These are phyloP conservation scores for Diabrotica undecimpunctata DNA, from an alignment of 1,140 invertebrate species.

Conservation along the genomic window DNA sequence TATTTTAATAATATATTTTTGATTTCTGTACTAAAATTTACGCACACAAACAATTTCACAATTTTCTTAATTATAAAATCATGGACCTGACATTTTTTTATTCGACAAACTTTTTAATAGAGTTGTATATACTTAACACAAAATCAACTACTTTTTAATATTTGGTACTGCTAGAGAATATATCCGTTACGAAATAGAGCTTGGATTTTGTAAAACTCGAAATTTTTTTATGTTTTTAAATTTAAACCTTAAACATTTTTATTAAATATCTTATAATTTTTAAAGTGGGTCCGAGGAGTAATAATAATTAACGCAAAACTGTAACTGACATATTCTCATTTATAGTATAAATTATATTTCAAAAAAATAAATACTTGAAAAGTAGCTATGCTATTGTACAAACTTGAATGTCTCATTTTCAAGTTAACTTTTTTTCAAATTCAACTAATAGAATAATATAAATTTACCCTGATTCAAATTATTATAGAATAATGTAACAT, in stretches of 20 bases:
- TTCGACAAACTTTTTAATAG: conserved; percentile 10
- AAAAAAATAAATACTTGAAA: conserved; percentile 10
- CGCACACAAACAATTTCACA: conserved; percentile 42
- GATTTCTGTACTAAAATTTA: conserved; percentile 48
- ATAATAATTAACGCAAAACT: too few relatives aligned
- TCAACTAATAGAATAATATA: conserved; percentile 33
- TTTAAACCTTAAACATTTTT: too few relatives aligned
- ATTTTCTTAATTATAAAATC: conserved; percentile 19
- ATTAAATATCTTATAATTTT: too few relatives aligned
- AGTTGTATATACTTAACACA: conserved; percentile 7
- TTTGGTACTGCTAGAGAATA: conserved; percentile 4
- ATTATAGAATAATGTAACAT: conserved; percentile 37
- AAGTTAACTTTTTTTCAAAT: conserved; percentile 20
- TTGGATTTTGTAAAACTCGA: too few relatives aligned
- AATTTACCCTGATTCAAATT: conserved; percentile 46
- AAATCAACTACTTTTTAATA: neutral
- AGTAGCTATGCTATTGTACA: conserved; percentile 13
- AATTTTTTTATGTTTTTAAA: too few relatives aligned
- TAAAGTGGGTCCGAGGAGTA: too few relatives aligned
- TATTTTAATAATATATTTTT: conserved; percentile 43
- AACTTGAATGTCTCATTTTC: conserved; percentile 17
- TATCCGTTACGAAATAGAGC: neutral
- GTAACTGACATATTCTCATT: neutral
- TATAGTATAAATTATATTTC: neutral
- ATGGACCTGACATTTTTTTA: conserved; percentile 19